These are phyloP conservation scores for Apeltes quadracus DNA, from an alignment of 2,113 vertebrate species.

Conservation along the genomic window DNA sequence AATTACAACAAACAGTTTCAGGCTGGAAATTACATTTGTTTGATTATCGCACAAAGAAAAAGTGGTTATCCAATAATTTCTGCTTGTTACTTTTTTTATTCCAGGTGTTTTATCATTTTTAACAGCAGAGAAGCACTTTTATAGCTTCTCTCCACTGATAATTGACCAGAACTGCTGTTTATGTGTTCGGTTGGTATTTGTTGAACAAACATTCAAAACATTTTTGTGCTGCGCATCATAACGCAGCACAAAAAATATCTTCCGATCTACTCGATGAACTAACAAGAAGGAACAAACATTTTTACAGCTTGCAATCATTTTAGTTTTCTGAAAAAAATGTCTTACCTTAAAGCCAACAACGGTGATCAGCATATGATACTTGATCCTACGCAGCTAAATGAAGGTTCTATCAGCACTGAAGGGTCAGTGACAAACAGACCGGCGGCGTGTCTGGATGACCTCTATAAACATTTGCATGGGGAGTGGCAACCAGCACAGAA, in stretches of 20 bases:
- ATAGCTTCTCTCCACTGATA: background rate
- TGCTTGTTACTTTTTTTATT: background rate
- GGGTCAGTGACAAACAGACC: slow-evolving; percentile 10
- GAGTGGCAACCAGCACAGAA: too few relatives aligned
- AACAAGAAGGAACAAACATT: background rate
- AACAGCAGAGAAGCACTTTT: too few relatives aligned
- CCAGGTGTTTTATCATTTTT: too few relatives aligned
- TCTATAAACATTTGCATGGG: too few relatives aligned
- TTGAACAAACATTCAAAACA: too few relatives aligned
- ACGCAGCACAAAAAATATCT: too few relatives aligned
- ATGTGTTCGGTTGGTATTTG: too few relatives aligned
- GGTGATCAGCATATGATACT: slow-evolving; percentile 18
- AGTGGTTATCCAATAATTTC: background rate
- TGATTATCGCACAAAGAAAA: background rate
- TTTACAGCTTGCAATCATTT: background rate
- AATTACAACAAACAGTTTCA: background rate
- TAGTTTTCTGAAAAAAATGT: background rate
- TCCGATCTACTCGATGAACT: background rate
- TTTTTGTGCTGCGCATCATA: background rate
- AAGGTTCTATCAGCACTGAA: slow-evolving; percentile 49
- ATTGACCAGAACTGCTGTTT: background rate
- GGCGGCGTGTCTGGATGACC: background rate
- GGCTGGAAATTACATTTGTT: background rate
- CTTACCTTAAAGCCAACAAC: too few relatives aligned
- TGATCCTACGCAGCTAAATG: background rate